Evolutionary conservation across 2,888 invertebrate genomes (phyloP).

Genomic region (Germaria angustata): DNA sequence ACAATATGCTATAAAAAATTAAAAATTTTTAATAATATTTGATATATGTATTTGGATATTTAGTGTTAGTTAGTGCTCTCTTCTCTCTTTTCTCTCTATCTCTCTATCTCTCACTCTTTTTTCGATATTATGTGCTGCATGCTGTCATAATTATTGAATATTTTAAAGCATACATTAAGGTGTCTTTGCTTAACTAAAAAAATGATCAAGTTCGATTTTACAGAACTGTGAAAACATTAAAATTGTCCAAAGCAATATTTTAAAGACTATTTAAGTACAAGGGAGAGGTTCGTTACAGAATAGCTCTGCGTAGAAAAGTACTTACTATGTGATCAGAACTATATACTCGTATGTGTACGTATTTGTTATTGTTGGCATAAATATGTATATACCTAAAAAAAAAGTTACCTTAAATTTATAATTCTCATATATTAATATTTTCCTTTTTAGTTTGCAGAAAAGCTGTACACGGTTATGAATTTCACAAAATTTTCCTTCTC

Average conservation of each 20-base stretch:
- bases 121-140: not conserved
- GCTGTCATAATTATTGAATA: slow-evolving; percentile 9
- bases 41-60: not conserved
- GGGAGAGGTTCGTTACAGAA: not conserved
- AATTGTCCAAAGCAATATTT: not conserved
- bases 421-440: too few relatives aligned
- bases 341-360: too few relatives aligned
- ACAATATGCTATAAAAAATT: slow-evolving; percentile 17
- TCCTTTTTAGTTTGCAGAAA: too few relatives aligned
- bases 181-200: not conserved
- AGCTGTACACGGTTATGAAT: slow-evolving; percentile 56
- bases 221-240: not conserved
- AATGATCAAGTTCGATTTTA: not conserved
- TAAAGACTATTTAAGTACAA: not conserved
- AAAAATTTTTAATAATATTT: not conserved
- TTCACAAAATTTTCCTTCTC: slow-evolving; percentile 42
- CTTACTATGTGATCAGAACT: not conserved
- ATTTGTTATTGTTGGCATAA: too few relatives aligned
- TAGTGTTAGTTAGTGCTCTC: not conserved
- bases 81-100: not conserved
- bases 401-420: too few relatives aligned
- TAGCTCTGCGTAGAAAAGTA: too few relatives aligned
- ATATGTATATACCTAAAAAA: too few relatives aligned
- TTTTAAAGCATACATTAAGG: slow-evolving; percentile 16
- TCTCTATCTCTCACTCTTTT: not conserved